Base-by-base conservation (phyloP, 2,113 vertebrate species). In the Pygoscelis adeliae region DNA sequence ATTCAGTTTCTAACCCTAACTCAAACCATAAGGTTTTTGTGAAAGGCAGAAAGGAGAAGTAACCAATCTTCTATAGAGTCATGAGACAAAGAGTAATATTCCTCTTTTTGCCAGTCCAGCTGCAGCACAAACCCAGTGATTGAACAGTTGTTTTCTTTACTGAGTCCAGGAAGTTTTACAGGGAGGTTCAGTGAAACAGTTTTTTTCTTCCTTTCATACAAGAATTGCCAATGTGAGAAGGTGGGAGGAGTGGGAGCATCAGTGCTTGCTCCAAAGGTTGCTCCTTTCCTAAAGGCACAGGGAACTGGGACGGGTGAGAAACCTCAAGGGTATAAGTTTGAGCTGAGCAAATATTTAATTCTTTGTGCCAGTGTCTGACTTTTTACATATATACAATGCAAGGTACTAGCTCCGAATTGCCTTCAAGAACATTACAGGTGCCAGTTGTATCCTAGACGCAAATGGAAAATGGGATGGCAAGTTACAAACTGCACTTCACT, bases 191-290 rank as follows among this genome's bases (percentile, higher is more conserved):
- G 11, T 58, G 69, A 53, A 70, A 13, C 0, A 46, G 8, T 2
- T 53, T 78, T 87, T 69, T 6, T 16, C 6, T 50, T 58, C 18
- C 12, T 59, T 85, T 74, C 5, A 3, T 25, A n/a, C 6, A 5
- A 66, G 40, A 89, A 27, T 6, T 46, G 6, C 32, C 0, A 0
- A 6, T 16, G 16, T 16, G 50, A 47, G 40, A 65, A 74, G 9
- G 22, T 42, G 21, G 42, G 47, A 88, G 20, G 6, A 79, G 30
- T 23, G 25, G 27, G 26, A 84, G 2, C 15, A 63, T 8, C 53
- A 36, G 10, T 25, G 21, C 4, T 61, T 90, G 11, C 38, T 85
- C 38, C 61, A 63, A 66, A 58, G 17, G 4, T 69, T 70, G 4
- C 15, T 83, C 9, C 42, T 92, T 78, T 53, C 27, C n/a, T n/a